Percentiles rank a stretch among this genome's conserved stretches.
Conservation (phyloP, 2,113 vertebrate species). For the Suncus etruscus region DNA sequence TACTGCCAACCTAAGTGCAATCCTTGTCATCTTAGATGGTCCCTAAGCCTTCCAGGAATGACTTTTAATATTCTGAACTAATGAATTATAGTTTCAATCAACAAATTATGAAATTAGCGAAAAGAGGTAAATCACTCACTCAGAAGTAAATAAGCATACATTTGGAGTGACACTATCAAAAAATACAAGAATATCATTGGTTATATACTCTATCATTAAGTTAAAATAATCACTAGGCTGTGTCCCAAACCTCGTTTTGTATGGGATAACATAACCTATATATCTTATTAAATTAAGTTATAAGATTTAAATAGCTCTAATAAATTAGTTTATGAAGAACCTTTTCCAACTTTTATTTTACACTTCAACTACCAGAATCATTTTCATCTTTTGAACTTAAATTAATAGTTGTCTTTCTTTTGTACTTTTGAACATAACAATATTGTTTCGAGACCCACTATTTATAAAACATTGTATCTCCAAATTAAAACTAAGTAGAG, state of each 20-base stretch:
- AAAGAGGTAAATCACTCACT: background rate
- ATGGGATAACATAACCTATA: background rate
- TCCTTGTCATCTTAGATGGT: too few species aligned
- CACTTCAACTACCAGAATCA: background rate
- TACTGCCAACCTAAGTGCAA: too few species aligned
- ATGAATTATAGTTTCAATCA: background rate
- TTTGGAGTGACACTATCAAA: background rate
- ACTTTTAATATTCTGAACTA: too few species aligned
- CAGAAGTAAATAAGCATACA: background rate
- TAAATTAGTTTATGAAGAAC: background rate
- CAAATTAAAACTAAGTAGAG: conserved; percentile 3
- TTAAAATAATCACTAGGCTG: fast-evolving
- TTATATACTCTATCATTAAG: too few species aligned
- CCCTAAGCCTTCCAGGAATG: too few species aligned
- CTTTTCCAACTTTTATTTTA: conserved; percentile 7
- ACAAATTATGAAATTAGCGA: background rate
- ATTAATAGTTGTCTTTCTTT: background rate
- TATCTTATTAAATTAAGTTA: background rate
- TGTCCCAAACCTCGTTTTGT: fast-evolving
- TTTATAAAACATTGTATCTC: background rate
- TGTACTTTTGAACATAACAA: background rate
- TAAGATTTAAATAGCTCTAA: background rate
- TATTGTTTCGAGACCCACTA: background rate
- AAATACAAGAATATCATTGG: background rate
- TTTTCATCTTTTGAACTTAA: background rate